Base-by-base conservation (phyloP, 2,888 invertebrate species). In the Rhyacophila evoluta region DNA sequence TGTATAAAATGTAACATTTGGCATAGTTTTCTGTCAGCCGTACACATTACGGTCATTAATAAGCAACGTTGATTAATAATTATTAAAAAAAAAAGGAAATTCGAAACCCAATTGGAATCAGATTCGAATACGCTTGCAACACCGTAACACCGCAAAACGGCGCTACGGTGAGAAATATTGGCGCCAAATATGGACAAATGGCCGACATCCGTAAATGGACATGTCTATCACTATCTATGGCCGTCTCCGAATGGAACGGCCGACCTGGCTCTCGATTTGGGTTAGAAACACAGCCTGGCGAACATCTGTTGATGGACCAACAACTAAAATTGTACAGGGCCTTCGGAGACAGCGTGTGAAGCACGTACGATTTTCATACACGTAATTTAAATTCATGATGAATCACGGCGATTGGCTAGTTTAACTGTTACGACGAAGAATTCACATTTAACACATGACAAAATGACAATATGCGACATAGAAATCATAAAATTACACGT, bases 121-220 rank as follows among this genome's bases (percentile, higher is more conserved):
- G 6, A 55, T 12, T 25, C 19, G 55, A 55, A 12, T 19, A 19
- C 15, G 19, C 15, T 55, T 55, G 55, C 55, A 55, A 55, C 55
- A 55, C 55, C 55, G 25, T 4, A 19, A 55, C 55, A 19, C 1
- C 15, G 0, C 19, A 55, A 19, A 55, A 10, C 55, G 55, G 55
- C 55, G 55, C 55, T 55, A 55, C 19, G 8, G 55, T 55, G 55
- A 55, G 55, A 55, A 55, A 55, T 55, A 55, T 10, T 10, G 15
- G 25, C 55, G 19, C 74, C 74, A 74, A 74, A 41, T 74, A 74
- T 33, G 74, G 74, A 67, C 67, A 74, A 74, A 55, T 39, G 74
- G n/a, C 41, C 41, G 38, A 74, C 55, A 33, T 28, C 74, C 41
- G 41, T 74, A 74, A 55, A 74, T 74, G 74, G 74, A 12, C 28